Conservation (phyloP, 30 jellyfish, hydroid and myxozoan species). For the Rhopilema esculentum region DNA sequence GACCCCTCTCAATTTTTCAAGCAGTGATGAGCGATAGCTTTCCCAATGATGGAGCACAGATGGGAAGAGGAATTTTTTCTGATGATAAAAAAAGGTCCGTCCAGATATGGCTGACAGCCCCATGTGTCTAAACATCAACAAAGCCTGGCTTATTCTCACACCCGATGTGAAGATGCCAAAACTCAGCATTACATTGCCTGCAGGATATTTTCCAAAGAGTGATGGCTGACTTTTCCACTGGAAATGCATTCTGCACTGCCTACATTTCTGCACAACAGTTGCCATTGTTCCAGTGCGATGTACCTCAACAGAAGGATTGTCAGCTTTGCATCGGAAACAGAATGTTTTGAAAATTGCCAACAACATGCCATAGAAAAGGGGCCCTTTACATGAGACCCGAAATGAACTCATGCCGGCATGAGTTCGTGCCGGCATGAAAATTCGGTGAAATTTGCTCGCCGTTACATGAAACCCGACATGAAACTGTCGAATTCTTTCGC, state of each 20-base stretch:
- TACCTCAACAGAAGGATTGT: slow-evolving; percentile 23
- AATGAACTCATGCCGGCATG: too few species aligned
- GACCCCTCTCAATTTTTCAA: slow-evolving; percentile 11
- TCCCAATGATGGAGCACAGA: slow-evolving; percentile 32
- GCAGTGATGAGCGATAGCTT: slow-evolving; percentile 15
- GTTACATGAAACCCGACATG: too few species aligned
- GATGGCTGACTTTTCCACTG: slow-evolving; percentile 54
- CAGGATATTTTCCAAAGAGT: slow-evolving; percentile 38
- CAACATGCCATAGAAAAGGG: slow-evolving; percentile 11
- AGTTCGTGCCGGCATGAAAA: too few species aligned
- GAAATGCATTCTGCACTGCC: slow-evolving; percentile 13
- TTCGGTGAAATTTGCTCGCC: too few species aligned
- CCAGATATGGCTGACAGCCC: slow-evolving; percentile 22
- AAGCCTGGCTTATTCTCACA: slow-evolving; percentile 25
- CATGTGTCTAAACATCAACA: slow-evolving; percentile 37
- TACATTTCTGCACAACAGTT: slow-evolving; percentile 32
- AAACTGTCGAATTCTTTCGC: too few species aligned
- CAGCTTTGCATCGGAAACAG: slow-evolving; percentile 32
- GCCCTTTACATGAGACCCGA: too few species aligned
- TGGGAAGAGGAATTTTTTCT: slow-evolving; percentile 36
- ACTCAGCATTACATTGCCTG: slow-evolving; percentile 59
- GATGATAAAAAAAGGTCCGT: slow-evolving; percentile 42
- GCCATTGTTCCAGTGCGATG: slow-evolving; percentile 34
- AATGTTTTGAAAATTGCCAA: slow-evolving; percentile 12
- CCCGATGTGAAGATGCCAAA: slow-evolving; percentile 55